Base-by-base conservation (phyloP, 2,113 vertebrate species). In the Equus przewalskii region DNA sequence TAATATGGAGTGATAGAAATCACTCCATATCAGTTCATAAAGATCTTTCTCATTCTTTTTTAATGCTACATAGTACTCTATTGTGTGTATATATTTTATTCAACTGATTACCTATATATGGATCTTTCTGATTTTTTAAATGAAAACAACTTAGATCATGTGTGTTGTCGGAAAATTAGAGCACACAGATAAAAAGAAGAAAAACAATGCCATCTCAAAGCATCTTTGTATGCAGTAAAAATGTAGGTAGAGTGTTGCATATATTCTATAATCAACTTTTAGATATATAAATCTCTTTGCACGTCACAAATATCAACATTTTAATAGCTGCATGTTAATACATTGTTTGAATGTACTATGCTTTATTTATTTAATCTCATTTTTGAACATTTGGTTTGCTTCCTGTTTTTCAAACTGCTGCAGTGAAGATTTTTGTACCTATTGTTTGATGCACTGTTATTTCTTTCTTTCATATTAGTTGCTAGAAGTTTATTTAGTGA, bases 401-500 rank as follows among this genome's bases (percentile, higher is more conserved):
- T 90, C 22, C 15, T 44, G 6, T 89, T 90, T 95, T 94, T 90
- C 46, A 44, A 26, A 91, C 46, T 81, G 49, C 41, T 96, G 0
- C 5, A 58, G 0, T 94, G 80, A 94, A 51, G 33, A 60, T 76
- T 82, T 15, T 94, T 75, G 24, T 94, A 18, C 44, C 44, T 94
- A 15, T 46, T 65, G 30, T 91, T 84, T 67, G 73, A 86, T 73
- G 44, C 7, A 84, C 60, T 89, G 87, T 92, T 62, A 78, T 87
- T 78, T 69, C 78, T 69, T 83, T 78, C 26, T 79, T 95, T 78
- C 70, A 24, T 58, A 24, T 78, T 79, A 54, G 22, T n/a, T 64
- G 46, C 11, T 80, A 58, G 21, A 80, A 33, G 18, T 73, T 91
- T 85, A 94, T 28, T 94, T 94, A 94, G 8, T 87, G 21, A 94